A percentile compares a stretch with the other conserved stretches of the same genome.
These are phyloP conservation scores for Ranitomeya variabilis DNA, from an alignment of 2,113 vertebrate genomes.

Conservation along the genomic window DNA sequence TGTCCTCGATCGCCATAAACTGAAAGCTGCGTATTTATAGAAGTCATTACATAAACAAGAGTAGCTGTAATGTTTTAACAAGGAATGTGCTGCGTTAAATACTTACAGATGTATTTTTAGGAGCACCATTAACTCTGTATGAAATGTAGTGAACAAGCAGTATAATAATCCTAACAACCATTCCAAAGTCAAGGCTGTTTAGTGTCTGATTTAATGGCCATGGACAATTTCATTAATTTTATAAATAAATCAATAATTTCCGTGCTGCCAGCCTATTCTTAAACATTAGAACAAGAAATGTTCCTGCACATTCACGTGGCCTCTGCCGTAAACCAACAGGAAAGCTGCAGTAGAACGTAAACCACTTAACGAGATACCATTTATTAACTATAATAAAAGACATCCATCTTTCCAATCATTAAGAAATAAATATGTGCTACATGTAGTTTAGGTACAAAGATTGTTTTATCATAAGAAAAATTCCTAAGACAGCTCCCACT, in stretches of 20 bases:
- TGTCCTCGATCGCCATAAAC: neutral
- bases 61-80: slow-evolving; percentile 51
- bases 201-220: neutral
- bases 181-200: neutral
- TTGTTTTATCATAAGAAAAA: too few species aligned
- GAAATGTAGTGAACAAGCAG: slow-evolving; percentile 16
- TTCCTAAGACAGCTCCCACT: too few species aligned
- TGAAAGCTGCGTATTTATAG: slow-evolving; percentile 8
- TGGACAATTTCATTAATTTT: neutral
- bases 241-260: neutral
- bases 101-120: slow-evolving; percentile 48
- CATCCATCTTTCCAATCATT: neutral
- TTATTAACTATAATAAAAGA: neutral
- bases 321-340: neutral
- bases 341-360: neutral
- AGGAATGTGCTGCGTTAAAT: slow-evolving; percentile 43
- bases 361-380: too few species aligned
- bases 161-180: slow-evolving; percentile 26
- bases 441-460: neutral
- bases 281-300: neutral
- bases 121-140: slow-evolving; percentile 14
- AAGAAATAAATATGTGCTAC: neutral
- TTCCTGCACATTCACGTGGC: neutral
- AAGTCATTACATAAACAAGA: slow-evolving; percentile 26
- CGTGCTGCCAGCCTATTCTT: neutral